These are phyloP conservation scores for Sardinella longiceps DNA, from an alignment of 2,797 vertebrate genomes.

Conservation along the genomic window DNA sequence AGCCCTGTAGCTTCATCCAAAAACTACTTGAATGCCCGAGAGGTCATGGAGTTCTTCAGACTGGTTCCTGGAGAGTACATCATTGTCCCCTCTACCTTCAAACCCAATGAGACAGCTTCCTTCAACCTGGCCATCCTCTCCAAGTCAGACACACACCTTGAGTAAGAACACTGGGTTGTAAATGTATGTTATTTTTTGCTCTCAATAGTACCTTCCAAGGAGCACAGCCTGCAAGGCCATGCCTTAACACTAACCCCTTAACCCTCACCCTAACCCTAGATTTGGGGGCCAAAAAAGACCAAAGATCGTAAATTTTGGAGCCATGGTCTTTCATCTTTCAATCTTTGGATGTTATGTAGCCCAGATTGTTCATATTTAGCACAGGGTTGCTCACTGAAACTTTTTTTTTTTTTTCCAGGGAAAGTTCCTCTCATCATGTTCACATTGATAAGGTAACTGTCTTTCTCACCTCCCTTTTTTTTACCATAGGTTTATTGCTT, in stretches of 20 bases:
- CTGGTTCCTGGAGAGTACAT: slow-evolving; percentile 56
- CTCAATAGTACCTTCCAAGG: too few relatives aligned
- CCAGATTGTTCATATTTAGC: not conserved
- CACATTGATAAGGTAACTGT: not conserved
- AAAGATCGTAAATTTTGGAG: too few relatives aligned
- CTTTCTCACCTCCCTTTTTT: not conserved
- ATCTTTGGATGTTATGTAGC: not conserved
- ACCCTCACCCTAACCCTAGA: too few relatives aligned
- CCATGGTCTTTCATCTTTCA: too few relatives aligned
- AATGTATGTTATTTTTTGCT: too few relatives aligned
- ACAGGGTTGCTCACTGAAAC: not conserved
- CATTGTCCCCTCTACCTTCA: slow-evolving; percentile 51
- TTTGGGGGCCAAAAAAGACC: too few relatives aligned
- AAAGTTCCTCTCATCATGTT: not conserved
- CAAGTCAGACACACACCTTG: slow-evolving; percentile 50
- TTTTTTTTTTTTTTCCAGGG: not conserved
- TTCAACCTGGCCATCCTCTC: slow-evolving; percentile 50
- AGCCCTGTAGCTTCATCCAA: slow-evolving; percentile 25
- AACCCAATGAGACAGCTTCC: slow-evolving; percentile 45
- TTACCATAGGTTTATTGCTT: too few relatives aligned
- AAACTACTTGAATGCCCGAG: slow-evolving; percentile 28
- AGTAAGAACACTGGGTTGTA: too few relatives aligned
- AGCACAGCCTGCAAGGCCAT: too few relatives aligned
- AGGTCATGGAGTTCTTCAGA: slow-evolving; percentile 47
- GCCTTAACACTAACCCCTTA: too few relatives aligned